Conservation (phyloP, 2,888 invertebrate genomes). For the Blera fallax region DNA sequence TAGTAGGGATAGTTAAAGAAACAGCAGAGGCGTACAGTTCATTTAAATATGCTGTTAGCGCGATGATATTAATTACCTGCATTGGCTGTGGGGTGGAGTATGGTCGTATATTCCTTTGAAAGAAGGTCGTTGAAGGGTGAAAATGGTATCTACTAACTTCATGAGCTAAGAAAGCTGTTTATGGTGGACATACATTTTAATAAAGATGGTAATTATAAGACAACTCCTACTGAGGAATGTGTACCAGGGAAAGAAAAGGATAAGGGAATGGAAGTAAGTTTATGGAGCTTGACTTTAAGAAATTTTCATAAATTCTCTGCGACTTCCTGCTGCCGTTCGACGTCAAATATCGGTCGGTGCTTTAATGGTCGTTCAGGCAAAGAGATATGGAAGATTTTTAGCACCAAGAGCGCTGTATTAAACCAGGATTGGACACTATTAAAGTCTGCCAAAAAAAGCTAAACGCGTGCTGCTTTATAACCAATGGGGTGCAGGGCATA, state of each 20-base stretch:
- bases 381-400: no score
- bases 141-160: constrained; percentile 3
- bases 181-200: constrained; percentile 21
- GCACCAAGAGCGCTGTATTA: no score
- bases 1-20: not conserved
- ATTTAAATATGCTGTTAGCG: constrained; percentile 58
- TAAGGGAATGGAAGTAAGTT: not conserved
- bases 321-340: no score
- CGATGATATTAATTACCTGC: constrained; percentile 47
- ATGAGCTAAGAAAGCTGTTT: not conserved
- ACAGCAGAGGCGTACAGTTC: constrained; percentile 17
- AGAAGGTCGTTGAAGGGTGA: constrained; percentile 17
- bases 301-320: no score
- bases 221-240: not conserved
- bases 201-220: not conserved
- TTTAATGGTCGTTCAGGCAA: no score
- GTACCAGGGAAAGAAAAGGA: not conserved
- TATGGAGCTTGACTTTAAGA: not conserved
- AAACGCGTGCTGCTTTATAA: no score
- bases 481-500: no score
- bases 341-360: no score
- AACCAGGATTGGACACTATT: no score
- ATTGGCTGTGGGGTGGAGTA: constrained; percentile 9
- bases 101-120: constrained; percentile 1
- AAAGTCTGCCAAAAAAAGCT: no score